Percentiles rank a stretch among this genome's conserved stretches.
phyloP scores from a whole-genome alignment of 1,140 invertebrate species.

The Goniozus legneri region DNA sequence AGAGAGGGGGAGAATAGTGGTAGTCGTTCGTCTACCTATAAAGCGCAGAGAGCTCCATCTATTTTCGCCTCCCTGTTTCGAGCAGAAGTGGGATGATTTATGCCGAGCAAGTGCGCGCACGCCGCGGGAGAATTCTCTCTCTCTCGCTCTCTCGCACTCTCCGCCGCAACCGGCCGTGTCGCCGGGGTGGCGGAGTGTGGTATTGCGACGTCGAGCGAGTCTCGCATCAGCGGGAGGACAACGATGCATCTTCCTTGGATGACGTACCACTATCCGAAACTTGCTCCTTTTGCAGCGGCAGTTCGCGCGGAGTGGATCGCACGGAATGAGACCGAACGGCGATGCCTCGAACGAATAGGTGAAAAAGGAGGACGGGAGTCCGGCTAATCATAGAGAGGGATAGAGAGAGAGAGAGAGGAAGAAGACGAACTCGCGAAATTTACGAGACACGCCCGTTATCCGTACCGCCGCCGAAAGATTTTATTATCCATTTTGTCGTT shows the following conservation, averaged over 20 bases:
- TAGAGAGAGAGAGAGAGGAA: too few relatives aligned
- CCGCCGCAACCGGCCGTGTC: slow-evolving; percentile 27
- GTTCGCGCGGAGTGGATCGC: too few relatives aligned
- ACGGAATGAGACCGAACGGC: too few relatives aligned
- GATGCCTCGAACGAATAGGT: too few relatives aligned
- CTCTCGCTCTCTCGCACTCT: slow-evolving; percentile 7
- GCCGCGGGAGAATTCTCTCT: slow-evolving; percentile 37
- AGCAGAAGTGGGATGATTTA: slow-evolving; percentile 38
- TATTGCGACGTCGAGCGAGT: too few relatives aligned
- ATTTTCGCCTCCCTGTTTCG: slow-evolving; percentile 32
- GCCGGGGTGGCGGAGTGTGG: slow-evolving; percentile 31
- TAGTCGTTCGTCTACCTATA: too few relatives aligned
- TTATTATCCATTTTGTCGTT: too few relatives aligned
- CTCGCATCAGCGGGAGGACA: slow-evolving; percentile 16
- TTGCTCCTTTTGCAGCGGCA: slow-evolving; percentile 9
- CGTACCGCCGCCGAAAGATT: too few relatives aligned
- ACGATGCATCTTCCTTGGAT: slow-evolving; percentile 30
- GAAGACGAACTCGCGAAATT: too few relatives aligned
- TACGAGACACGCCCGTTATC: too few relatives aligned
- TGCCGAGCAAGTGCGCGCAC: slow-evolving; percentile 33
- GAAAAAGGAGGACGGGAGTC: too few relatives aligned
- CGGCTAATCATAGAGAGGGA: too few relatives aligned
- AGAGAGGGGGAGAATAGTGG: slow-evolving; percentile 16
- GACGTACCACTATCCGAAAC: slow-evolving; percentile 26
- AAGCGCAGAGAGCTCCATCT: slow-evolving; percentile 22